Base-by-base conservation (phyloP, 2,888 invertebrate species). In the Lypha dubia region DNA sequence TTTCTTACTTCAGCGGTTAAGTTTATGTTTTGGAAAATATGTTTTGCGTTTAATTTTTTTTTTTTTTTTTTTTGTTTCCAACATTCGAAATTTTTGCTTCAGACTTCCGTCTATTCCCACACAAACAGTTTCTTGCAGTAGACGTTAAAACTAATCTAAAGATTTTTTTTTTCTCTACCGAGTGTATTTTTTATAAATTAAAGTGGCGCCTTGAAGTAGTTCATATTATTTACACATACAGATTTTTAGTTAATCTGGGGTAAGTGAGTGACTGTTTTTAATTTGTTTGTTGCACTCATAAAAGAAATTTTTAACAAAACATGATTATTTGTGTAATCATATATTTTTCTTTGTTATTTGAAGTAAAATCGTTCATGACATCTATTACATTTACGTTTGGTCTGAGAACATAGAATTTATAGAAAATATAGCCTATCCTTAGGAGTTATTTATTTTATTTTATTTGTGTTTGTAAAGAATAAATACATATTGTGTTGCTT, bases 231-330 rank as follows among this genome's bases (percentile, higher is more conserved):
- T 44, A 28, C 5, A 38, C 9, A 49, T 51, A 24, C n/a, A 73
- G 32, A 67, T 67, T 60, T 41, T 60, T 32, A 44, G 60, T 67
- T 74, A 44, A 68, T 62, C 41, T 60, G 1, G 58, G 80, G 41
- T 60, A 80, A 67, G 41, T 51, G 80, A 67, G 41, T 51, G 80
- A 67, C 65, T 73, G 63, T 73, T 79, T 77, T 51, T 8, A 41
- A 53, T 11, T 28, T 56, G 38, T 46, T 38, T 35, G n/a, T 17
- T 32, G n/a, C 17, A 4, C 58, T 35, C 58, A 17, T 0, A 3
- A 15, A 24, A 15, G 15, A 15, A 44, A 15, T 15, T 38, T 49
- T 76, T 67, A n/a, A 24, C 49, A 58, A 67, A 65, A 67, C 56
- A n/a, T 20, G 44, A 11, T 56, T 17, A 32, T 75, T 56, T 63